These are phyloP conservation scores for Pangasius djambal DNA, from an alignment of 2,797 vertebrate genomes.

Conservation along the genomic window DNA sequence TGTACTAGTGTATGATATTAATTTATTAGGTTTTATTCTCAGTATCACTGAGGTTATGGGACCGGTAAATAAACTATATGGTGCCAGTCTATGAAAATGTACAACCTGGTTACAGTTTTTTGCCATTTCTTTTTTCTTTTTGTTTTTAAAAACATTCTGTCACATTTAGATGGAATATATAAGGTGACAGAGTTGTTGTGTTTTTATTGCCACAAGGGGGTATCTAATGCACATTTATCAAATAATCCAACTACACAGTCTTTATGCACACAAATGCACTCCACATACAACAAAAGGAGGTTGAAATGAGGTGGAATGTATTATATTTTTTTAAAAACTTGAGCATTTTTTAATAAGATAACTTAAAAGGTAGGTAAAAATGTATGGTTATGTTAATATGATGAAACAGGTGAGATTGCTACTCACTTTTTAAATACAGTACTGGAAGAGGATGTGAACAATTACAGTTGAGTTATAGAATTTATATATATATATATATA, in stretches of 20 bases:
- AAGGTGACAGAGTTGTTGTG: not conserved
- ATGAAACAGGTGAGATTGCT: not conserved
- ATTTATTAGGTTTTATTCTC: slow-evolving; percentile 78
- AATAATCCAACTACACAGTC: not conserved
- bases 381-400: not conserved
- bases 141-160: not conserved
- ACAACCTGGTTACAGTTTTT: not conserved
- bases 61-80: slow-evolving; percentile 77
- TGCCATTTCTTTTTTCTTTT: not conserved
- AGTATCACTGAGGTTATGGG: slow-evolving; percentile 70
- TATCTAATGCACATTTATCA: slow-evolving; percentile 10
- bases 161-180: not conserved
- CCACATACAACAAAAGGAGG: not conserved
- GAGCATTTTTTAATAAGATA: not conserved
- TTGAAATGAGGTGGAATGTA: not conserved
- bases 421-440: not conserved
- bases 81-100: slow-evolving; percentile 69
- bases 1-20: slow-evolving; percentile 79
- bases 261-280: not conserved
- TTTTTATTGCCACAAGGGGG: slow-evolving; percentile 42
- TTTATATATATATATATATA: too few species aligned
- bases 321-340: not conserved
- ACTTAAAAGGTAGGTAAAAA: not conserved
- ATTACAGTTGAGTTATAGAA: not conserved
- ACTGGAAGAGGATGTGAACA: not conserved